phyloP scores from a whole-genome alignment of 2,888 invertebrate species.

The Steinernema scapterisci region DNA sequence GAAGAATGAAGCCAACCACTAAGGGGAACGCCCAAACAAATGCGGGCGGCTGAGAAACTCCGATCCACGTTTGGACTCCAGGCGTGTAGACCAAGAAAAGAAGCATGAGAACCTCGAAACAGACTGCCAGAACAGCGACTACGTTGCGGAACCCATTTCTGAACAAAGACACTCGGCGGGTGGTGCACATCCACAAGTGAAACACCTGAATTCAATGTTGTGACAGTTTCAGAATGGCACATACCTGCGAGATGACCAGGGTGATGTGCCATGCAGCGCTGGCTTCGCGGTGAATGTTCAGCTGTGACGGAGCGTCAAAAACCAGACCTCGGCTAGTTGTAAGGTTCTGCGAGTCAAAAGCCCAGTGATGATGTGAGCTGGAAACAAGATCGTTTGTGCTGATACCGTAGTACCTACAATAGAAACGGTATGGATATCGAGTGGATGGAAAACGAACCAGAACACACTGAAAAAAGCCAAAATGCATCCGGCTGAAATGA shows the following conservation, averaged over 20 bases:
- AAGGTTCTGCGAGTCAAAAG: slow-evolving; percentile 33
- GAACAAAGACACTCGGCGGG: slow-evolving; percentile 56
- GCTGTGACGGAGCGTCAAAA: not conserved
- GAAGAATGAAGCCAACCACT: slow-evolving; percentile 49
- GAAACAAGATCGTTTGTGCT: slow-evolving; percentile 38
- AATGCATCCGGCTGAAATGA: slow-evolving; percentile 42
- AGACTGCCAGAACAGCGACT: slow-evolving; percentile 47
- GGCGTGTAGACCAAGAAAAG: slow-evolving; percentile 53
- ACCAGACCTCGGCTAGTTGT: slow-evolving; percentile 21
- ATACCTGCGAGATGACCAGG: slow-evolving; percentile 44
- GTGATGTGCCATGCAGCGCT: slow-evolving; percentile 53
- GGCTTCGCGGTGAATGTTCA: slow-evolving; percentile 41
- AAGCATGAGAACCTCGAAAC: slow-evolving; percentile 52
- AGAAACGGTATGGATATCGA: not conserved
- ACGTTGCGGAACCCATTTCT: slow-evolving; percentile 54
- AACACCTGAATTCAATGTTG: slow-evolving; percentile 42
- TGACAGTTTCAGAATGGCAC: not conserved
- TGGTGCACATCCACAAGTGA: slow-evolving; percentile 57
- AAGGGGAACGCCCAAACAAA: slow-evolving; percentile 52
- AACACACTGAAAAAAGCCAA: slow-evolving; percentile 48
- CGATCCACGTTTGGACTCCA: slow-evolving; percentile 50
- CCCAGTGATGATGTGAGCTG: slow-evolving; percentile 40
- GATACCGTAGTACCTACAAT: slow-evolving; percentile 37
- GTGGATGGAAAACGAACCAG: slow-evolving; percentile 34
- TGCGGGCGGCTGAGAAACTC: slow-evolving; percentile 50